Base-by-base conservation (phyloP, 2,797 vertebrate genomes). In the Anisognathus igniventris region DNA sequence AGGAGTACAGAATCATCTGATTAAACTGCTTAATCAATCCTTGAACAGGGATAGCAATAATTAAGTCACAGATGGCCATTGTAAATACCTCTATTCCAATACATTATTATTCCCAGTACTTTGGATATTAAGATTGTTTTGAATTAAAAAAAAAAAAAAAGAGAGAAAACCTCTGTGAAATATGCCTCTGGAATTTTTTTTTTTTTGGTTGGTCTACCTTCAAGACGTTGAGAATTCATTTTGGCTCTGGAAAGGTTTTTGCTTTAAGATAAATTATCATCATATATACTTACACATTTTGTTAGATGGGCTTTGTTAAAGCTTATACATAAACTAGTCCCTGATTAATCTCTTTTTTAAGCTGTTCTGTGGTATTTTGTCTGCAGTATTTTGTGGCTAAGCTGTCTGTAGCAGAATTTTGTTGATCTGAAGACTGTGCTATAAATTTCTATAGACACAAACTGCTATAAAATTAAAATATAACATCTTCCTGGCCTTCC, bases 391-490 rank as follows among this genome's bases (percentile, higher is more conserved):
- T 93, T 92, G 72, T 91, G 70, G 22, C 44, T 77, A 90, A 77
- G 39, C 45, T 86, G 37, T 44, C 62, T 80, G 18, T 53, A 72
- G 65, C 50, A 91, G 50, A 92, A 82, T 72, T 72, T 70, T 50
- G 51, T 72, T 91, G 78, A 78, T 80, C 61, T 79, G 58, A 79
- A 86, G 86, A 48, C 48, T 77, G 31, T 37, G 31, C 62, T 66
- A 83, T 74, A 92, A 71, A 88, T 88, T 86, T 86, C 33, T 88
- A 4, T 33, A n/a, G 84, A 94, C 50, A 75, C 33, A 56, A 88
- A 85, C 51, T 85, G 56, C 66, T 91, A 28, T 79, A 58, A 93
- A 78, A 95, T 92, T 72, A 75, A 92, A 94, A 90, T 37, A 42
- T 86, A 78, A 92, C 79, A 88, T 58, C 66, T 94, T 86, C 57